Evolutionary conservation across 2,113 vertebrate genomes (phyloP), one percentile per base, ranked within the genome.

Genomic region (Colistium nudipinnis): DNA sequence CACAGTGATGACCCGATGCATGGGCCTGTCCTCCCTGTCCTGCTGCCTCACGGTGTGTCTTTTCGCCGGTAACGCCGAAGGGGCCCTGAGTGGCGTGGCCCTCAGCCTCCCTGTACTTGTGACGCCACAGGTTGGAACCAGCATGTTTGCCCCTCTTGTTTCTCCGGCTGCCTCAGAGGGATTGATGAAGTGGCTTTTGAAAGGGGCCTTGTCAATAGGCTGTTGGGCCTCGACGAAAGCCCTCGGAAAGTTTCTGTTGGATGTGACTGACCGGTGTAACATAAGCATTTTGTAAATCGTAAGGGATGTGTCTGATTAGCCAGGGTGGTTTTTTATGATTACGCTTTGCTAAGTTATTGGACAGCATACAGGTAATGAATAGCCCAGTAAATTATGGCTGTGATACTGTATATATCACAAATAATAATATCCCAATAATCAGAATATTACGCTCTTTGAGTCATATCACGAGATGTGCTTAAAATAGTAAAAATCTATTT

Each of bases 21-120:
- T 90, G 52, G 84, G 88, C 4, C 64, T 93, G 14, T 92, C 89
- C 0, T 91, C 92, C 2, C 72, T 94, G 38, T 92, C 90, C 74
- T 93, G 93, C 81, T 86, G 86, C 16, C 81, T 94, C 57, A 93
- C 77, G 0, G 93, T 92, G 67, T 93, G 92, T 27, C 68, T 93
- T 33, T 93, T 93, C 72, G 85, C 90, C 1, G 72, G 87, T 22
- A 93, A 90, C 48, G 65, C 71, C 4, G 60, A 74, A 22, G 93
- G 93, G 31, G 83, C 86, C 44, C 17, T 91, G 20, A 87, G 87
- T 0, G 76, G 91, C 10, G 74, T 92, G 54, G 82, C 90, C 35
- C 88, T 94, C 54, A 90, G 80, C 63, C 78, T 93, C 6, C 89
- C 92, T 1, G 62, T 88, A 35, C 66, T 93, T 9, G 25, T 92